A percentile compares a stretch with the other conserved stretches of the same genome.
Conservation (phyloP, 2,797 vertebrate species). For the Champsocephalus esox region DNA sequence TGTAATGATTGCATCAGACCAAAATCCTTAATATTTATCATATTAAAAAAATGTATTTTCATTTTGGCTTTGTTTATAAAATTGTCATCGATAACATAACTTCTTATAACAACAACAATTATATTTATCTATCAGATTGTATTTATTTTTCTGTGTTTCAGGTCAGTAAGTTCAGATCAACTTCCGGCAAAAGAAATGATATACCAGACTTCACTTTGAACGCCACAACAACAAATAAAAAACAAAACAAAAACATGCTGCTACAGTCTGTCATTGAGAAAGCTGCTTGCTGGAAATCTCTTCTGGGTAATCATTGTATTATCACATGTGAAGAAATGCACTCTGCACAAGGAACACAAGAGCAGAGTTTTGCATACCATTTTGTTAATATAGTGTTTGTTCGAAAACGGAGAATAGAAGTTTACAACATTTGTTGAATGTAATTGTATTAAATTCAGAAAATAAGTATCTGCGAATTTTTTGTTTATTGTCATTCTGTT, state of each 20-base stretch:
- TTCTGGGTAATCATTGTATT: not conserved
- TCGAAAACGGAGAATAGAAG: not conserved
- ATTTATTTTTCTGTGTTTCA: conserved; percentile 54
- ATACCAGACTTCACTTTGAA: conserved; percentile 66
- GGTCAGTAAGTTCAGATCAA: conserved; percentile 19
- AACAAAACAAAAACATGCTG: too few species aligned
- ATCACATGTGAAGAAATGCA: not conserved
- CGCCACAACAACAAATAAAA: not conserved
- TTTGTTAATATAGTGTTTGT: not conserved
- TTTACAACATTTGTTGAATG: not conserved
- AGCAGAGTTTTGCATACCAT: not conserved
- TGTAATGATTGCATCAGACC: too few species aligned
- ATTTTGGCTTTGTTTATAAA: not conserved
- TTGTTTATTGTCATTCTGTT: not conserved
- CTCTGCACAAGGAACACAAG: not conserved
- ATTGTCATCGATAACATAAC: not conserved
- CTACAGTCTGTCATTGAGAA: not conserved
- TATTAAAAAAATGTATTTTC: too few species aligned
- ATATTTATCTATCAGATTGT: too few species aligned
- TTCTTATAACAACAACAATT: too few species aligned
- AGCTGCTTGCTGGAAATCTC: not conserved
- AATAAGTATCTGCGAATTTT: not conserved
- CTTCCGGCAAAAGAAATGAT: not conserved
- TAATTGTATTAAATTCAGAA: not conserved
- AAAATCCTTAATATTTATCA: not conserved